A percentile compares a stretch with the other conserved stretches of the same genome.
These are phyloP conservation scores for Platysternon megacephalum DNA, from an alignment of 2,113 vertebrate genomes.

Conservation along the genomic window DNA sequence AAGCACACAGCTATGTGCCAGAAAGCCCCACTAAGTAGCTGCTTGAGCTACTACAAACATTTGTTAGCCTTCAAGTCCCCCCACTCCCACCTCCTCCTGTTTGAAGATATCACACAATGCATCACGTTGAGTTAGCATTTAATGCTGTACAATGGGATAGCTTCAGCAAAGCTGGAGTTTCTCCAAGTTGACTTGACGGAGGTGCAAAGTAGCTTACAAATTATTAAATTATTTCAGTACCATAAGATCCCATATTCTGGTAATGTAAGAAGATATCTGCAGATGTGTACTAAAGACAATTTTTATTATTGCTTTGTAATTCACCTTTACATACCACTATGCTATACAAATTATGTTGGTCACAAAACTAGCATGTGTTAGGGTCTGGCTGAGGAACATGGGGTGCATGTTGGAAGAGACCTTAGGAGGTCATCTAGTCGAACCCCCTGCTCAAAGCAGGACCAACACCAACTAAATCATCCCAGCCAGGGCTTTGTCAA, in stretches of 20 bases:
- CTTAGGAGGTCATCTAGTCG: too few relatives aligned
- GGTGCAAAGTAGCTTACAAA: neutral
- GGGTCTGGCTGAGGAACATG: neutral
- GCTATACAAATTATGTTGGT: neutral
- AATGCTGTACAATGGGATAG: too few relatives aligned
- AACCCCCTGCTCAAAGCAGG: too few relatives aligned
- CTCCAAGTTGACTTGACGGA: neutral
- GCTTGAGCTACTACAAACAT: neutral
- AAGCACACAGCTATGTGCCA: neutral
- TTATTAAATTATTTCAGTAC: neutral
- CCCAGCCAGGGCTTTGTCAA: too few relatives aligned
- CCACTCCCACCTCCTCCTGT: neutral
- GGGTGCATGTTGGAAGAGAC: neutral
- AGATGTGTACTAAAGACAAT: neutral
- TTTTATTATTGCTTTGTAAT: neutral
- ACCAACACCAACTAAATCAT: too few relatives aligned
- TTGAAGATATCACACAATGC: neutral
- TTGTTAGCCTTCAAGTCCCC: neutral
- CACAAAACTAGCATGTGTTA: neutral
- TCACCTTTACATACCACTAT: neutral
- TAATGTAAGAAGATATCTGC: neutral
- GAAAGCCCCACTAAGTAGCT: neutral
- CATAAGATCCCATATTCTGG: neutral
- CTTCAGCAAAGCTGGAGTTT: too few relatives aligned
- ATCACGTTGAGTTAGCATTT: neutral